Evolutionary conservation across 1,140 invertebrate genomes (phyloP), one percentile per base, ranked within the genome.

Genomic region (Zaprionus tsacasi): DNA sequence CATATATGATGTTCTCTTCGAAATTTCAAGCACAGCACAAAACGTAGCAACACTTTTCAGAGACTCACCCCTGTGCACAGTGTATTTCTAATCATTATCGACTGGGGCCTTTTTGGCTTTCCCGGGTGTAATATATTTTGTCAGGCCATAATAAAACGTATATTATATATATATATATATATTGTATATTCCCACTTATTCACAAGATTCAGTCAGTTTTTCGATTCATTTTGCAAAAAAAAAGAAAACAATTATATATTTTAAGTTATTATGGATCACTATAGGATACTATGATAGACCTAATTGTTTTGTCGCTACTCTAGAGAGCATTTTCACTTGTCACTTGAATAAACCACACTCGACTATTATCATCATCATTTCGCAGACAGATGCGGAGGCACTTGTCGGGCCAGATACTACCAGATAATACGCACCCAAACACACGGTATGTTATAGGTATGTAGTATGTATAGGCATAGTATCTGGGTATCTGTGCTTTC

Each of bases 261-360:
- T 1, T 2, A 21, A 21, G 3, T 48, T 48, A 0, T 48, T 1
- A 4, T 3, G 3, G 45, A 50, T 50, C 45, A 25, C 45, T 25
- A 8, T 1, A 21, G 21, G 21, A 2, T 21, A 21, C 21, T 21
- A 21, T 21, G 17, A 54, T 54, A 15, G 2, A 6, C 12, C 12
- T 30, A 27, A 13, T 15, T 21, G 3, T 15, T 21, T 48, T 5
- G 17, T 30, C 27, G 45, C 25, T 25, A 21, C 45, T 50, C 45
- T 25, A 6, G 45, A 11, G 17, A 50, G 45, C 45, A 65, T 65
- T 55, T 52, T 43, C 63, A 43, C 50, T 65, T 65, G 63, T 56
- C 36, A 56, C 63, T 56, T 35, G 27, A 55, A 55, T 55, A 55
- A 55, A 55, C 25, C n/a, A 55, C 52, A 33, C 13, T 55, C 27